Percentiles rank a stretch among this genome's conserved stretches.
phyloP scores from a whole-genome alignment of 37 sponge, comb jelly and placozoan species.

The Mnemiopsis leidyi region DNA sequence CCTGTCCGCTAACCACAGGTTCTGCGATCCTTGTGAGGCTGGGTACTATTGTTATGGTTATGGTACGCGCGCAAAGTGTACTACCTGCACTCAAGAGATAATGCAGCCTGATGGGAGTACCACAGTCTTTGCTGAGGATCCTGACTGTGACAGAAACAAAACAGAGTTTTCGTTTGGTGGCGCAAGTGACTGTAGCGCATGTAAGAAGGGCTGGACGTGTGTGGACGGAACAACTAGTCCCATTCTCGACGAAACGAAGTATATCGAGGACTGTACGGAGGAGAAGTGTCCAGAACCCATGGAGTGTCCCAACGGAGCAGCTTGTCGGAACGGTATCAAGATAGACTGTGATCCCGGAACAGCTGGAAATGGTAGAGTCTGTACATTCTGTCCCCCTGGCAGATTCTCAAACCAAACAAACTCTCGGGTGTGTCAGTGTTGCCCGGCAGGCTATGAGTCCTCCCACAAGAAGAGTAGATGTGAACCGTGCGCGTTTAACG shows the following conservation, averaged over 20 bases:
- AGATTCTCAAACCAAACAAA: slow-evolving; percentile 21
- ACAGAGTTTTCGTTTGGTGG: slow-evolving; percentile 66
- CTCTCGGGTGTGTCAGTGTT: slow-evolving; percentile 1
- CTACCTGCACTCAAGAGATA: slow-evolving; percentile 10
- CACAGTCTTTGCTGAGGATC: background rate
- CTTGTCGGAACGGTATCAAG: slow-evolving; percentile 35
- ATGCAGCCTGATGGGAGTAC: slow-evolving; percentile 4
- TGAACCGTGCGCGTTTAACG: slow-evolving; percentile 58
- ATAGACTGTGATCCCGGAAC: slow-evolving; percentile 47
- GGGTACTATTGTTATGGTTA: slow-evolving; percentile 62
- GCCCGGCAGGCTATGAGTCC: slow-evolving; percentile 18
- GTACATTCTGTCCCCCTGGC: slow-evolving; percentile 32
- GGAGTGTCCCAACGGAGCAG: slow-evolving; percentile 58
- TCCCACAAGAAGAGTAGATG: slow-evolving; percentile 13
- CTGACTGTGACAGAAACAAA: slow-evolving; percentile 6
- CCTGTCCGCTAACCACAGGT: background rate
- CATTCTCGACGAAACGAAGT: background rate
- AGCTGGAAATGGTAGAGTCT: background rate
- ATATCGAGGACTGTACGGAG: slow-evolving; percentile 20
- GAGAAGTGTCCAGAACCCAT: slow-evolving; percentile 20
- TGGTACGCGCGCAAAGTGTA: background rate
- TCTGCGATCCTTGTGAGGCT: slow-evolving; percentile 46
- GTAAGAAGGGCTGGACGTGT: slow-evolving; percentile 62
- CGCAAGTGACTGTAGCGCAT: slow-evolving; percentile 9
- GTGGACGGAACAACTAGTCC: background rate